phyloP scores from a whole-genome alignment of 2,113 vertebrate genomes.

The Menura novaehollandiae region DNA sequence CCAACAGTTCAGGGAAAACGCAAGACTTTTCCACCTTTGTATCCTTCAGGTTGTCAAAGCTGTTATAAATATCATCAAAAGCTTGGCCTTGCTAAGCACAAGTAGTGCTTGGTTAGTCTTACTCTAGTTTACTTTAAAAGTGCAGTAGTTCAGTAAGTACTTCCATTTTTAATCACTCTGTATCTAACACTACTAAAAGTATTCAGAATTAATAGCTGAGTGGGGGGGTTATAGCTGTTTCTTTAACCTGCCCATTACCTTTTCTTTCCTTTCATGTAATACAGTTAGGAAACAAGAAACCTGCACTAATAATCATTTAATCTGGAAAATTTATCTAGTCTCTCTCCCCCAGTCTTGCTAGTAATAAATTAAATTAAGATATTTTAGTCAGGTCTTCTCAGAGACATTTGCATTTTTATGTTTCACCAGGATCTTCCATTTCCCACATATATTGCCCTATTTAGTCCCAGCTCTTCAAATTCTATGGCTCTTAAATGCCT shows the following conservation, averaged over 20 bases:
- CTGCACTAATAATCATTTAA: background rate
- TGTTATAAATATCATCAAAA: background rate
- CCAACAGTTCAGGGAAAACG: background rate
- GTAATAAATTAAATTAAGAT: background rate
- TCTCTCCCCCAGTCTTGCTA: background rate
- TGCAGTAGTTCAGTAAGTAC: background rate
- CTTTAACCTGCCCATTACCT: background rate
- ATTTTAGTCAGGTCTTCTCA: background rate
- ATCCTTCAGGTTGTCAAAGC: background rate
- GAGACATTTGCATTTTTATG: background rate
- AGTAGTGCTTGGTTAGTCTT: background rate
- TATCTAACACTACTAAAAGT: background rate
- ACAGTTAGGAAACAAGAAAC: background rate
- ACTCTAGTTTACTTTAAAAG: slow-evolving; percentile 4
- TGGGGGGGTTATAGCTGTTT: background rate
- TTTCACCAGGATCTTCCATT: background rate
- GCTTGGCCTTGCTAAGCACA: background rate
- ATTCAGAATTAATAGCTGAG: background rate
- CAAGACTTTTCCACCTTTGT: background rate
- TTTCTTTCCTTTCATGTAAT: background rate
- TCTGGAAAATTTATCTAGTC: background rate
- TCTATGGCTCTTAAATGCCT: background rate
- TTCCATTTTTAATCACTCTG: background rate
- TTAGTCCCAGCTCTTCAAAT: background rate
- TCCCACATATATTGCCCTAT: background rate